phyloP scores from a whole-genome alignment of 2,797 vertebrate species.

The Microctenopoma stevenorrisi region DNA sequence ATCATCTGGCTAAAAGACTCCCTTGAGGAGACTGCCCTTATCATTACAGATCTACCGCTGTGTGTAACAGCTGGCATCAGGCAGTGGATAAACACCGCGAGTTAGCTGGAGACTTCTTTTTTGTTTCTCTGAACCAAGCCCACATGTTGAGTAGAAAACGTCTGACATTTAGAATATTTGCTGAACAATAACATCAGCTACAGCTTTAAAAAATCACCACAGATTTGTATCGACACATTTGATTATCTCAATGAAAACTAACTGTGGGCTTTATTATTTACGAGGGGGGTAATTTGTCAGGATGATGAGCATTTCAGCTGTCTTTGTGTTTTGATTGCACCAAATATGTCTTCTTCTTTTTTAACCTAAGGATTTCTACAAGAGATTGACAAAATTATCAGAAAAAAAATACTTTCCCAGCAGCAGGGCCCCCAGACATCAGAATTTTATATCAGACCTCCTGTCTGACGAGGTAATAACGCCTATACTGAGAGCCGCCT shows the following conservation, averaged over 20 bases:
- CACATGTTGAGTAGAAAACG: background rate
- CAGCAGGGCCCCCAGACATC: constrained; percentile 52
- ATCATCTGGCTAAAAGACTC: constrained; percentile 30
- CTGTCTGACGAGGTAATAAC: constrained; percentile 68
- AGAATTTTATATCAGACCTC: constrained; percentile 60
- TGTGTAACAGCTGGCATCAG: constrained; percentile 31
- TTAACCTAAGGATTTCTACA: background rate
- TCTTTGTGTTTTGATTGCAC: constrained; percentile 6
- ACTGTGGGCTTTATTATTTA: background rate
- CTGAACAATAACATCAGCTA: too few species aligned
- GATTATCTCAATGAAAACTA: background rate
- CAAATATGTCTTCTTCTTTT: background rate
- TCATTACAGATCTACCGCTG: constrained; percentile 21
- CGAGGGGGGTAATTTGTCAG: too few species aligned
- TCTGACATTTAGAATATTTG: background rate
- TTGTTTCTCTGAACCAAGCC: constrained; percentile 1
- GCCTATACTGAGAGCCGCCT: constrained; percentile 56
- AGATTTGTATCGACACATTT: background rate
- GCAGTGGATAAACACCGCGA: constrained; percentile 9
- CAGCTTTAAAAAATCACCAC: background rate
- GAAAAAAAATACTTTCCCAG: constrained; percentile 49
- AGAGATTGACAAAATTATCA: constrained; percentile 15
- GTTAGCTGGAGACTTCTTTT: background rate
- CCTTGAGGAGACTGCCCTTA: constrained; percentile 32
- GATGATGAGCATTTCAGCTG: background rate